Evolutionary conservation across 2,888 invertebrate species (phyloP), one percentile per base, ranked within the genome.

Genomic region (Ectropis crepuscularia): DNA sequence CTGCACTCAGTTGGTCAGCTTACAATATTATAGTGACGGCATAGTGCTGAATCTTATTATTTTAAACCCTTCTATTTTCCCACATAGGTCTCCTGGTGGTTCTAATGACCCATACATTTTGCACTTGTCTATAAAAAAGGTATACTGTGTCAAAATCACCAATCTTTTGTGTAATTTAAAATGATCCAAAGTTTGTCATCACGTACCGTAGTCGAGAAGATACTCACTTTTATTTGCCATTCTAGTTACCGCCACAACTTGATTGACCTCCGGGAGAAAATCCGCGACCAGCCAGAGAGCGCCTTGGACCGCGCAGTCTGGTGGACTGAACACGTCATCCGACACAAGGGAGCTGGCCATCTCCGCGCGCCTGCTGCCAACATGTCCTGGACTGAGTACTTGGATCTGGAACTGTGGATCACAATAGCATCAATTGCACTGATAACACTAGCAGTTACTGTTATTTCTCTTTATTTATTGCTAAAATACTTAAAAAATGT

Each of bases 301-400:
- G 79, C 87, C 0, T 50, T 91, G 41, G 86, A 91, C 5, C 83
- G 86, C n/a, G 87, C 88, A 0, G 74, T 92, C 0, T 92, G 92
- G 92, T 91, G 91, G 90, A 86, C 83, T 6, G 92, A 92, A 69
- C 85, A 92, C 72, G 83, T 92, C 6, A 69, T 93, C n/a, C 79
- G 90, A 9, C 87, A 92, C 65, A 80, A 82, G 28, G 89, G 89
- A 4, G 87, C 88, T 0, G 67, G 67, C 47, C 91, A 93, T 65
- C 78, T 93, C 0, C 80, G 83, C 10, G 77, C 88, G 9, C 88
- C 90, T 0, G 76, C 79, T 2, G 80, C 82, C 6, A 78, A 80
- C 63, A 75, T 86, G 50, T 61, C 79, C 10, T 82, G 78, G 79
- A 11, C 70, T 0, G 74, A 83, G 37, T 85, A 80, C 42, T 38